Evolutionary conservation across 2,113 vertebrate species (phyloP).

Genomic region (Leptocoma aspasia): DNA sequence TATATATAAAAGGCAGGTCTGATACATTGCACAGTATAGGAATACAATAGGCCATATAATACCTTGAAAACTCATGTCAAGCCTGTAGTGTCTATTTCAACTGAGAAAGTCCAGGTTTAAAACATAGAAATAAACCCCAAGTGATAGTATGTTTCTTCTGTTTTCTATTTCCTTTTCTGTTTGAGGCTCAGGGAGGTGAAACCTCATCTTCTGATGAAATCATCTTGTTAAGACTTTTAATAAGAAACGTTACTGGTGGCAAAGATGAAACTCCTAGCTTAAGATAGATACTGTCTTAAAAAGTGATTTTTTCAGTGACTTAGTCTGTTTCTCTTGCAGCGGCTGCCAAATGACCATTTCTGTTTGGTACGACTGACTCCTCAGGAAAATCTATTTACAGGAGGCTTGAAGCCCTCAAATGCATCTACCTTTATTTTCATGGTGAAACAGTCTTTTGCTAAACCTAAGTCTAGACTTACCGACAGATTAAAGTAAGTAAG

Average conservation of each 20-base stretch:
- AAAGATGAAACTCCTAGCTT: neutral
- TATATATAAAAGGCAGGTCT: neutral
- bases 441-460: slow-evolving; percentile 89
- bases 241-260: neutral
- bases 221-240: neutral
- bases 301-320: neutral
- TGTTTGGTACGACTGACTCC: slow-evolving; percentile 88
- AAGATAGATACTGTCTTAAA: neutral
- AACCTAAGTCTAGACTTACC: slow-evolving; percentile 73
- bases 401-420: slow-evolving; percentile 76
- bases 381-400: slow-evolving; percentile 79
- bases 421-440: slow-evolving; percentile 80
- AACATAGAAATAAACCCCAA: neutral
- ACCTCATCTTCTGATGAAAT: neutral
- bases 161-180: neutral
- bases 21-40: neutral
- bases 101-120: neutral
- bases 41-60: neutral
- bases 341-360: slow-evolving; percentile 76
- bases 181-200: neutral
- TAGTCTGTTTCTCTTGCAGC: neutral
- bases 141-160: neutral
- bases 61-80: neutral
- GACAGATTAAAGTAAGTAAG: slow-evolving; percentile 84
- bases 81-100: neutral